Conservation (phyloP, 2,888 invertebrate genomes). For the Brachypterus glaber region DNA sequence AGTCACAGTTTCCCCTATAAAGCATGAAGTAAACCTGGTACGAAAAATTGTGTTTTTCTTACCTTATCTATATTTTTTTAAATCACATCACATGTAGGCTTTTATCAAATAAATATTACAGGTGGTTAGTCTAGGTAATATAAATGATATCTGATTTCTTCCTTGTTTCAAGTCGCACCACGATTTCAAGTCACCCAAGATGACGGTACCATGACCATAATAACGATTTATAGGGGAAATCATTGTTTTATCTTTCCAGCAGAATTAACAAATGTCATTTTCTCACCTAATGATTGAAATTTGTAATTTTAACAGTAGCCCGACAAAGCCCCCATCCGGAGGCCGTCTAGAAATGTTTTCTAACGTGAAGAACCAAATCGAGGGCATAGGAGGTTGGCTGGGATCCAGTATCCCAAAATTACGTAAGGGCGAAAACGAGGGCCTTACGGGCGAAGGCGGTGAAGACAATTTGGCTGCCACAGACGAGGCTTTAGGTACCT, state of each 20-base stretch:
- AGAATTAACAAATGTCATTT: neutral
- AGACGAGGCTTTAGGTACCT: conserved; percentile 43
- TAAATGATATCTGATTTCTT: too few species aligned
- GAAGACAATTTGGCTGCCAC: conserved; percentile 32
- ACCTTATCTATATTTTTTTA: too few species aligned
- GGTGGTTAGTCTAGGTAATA: too few species aligned
- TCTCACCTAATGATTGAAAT: neutral
- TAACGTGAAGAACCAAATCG: conserved; percentile 77
- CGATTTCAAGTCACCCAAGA: too few species aligned
- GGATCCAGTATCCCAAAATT: conserved; percentile 64
- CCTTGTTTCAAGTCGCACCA: too few species aligned
- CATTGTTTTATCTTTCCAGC: neutral
- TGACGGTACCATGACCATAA: too few species aligned
- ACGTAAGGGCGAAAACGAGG: conserved; percentile 53
- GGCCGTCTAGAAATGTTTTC: conserved; percentile 73
- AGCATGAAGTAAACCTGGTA: too few species aligned
- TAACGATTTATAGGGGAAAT: too few species aligned
- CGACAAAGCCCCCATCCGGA: conserved; percentile 49
- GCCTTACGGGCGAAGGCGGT: conserved; percentile 18
- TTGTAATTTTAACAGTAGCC: conserved; percentile 46
- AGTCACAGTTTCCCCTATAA: too few species aligned
- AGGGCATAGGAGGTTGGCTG: conserved; percentile 74
- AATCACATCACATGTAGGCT: too few species aligned
- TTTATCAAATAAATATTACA: too few species aligned
- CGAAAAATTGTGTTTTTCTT: too few species aligned